A percentile compares a stretch with the other conserved stretches of the same genome.
phyloP scores from a whole-genome alignment of 2,888 invertebrate genomes.

The Eupithecia inturbata region DNA sequence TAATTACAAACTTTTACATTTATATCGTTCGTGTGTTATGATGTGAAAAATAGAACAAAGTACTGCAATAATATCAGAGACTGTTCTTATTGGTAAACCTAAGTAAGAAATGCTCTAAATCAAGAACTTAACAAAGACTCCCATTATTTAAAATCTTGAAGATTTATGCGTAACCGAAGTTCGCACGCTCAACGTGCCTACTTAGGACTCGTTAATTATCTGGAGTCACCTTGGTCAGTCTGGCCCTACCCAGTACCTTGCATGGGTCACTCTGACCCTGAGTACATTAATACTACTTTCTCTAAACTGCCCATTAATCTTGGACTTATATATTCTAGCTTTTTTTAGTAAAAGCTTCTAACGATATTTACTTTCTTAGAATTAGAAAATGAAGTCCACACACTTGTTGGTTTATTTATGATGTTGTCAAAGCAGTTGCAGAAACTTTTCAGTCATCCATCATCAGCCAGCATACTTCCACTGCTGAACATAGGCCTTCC shows the following conservation, averaged over 20 bases:
- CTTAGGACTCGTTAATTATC: constrained; percentile 13
- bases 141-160: not conserved
- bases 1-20: not conserved
- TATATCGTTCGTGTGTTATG: not conserved
- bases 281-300: constrained; percentile 28
- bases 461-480: not conserved
- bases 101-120: not conserved
- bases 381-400: not conserved
- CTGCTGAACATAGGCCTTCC: not conserved
- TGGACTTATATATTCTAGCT: constrained; percentile 27
- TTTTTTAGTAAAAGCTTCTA: constrained; percentile 15
- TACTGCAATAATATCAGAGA: not conserved
- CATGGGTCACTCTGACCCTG: constrained; percentile 28
- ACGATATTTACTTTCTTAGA: not conserved
- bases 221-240: constrained; percentile 23
- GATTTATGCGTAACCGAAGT: constrained; percentile 12
- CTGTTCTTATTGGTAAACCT: not conserved
- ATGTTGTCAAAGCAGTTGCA: not conserved
- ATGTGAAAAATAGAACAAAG: not conserved
- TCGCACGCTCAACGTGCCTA: constrained; percentile 2
- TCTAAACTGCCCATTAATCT: constrained; percentile 34
- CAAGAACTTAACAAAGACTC: not conserved
- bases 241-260: constrained; percentile 11
- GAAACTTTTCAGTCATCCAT: not conserved
- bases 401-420: not conserved